Evolutionary conservation across 1,140 invertebrate genomes (phyloP).

Genomic region (Heliconius hermathena): DNA sequence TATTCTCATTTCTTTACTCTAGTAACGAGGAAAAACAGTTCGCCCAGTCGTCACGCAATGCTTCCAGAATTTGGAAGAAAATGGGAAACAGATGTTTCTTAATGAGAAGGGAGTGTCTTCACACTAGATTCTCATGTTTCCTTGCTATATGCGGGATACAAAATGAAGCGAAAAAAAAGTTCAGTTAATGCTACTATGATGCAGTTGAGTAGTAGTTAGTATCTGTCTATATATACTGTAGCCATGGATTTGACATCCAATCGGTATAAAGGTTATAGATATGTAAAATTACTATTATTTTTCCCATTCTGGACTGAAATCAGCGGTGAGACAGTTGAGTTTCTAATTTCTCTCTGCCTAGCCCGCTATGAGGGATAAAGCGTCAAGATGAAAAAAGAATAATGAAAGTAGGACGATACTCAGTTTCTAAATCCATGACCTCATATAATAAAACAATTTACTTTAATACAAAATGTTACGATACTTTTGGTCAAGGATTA

Average conservation of each 20-base stretch:
- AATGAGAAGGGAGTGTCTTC: too few species aligned
- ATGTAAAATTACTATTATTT: not conserved
- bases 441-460: conserved; percentile 30
- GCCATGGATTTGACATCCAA: not conserved
- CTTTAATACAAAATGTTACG: conserved; percentile 30
- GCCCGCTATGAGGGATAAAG: not conserved
- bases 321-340: too few species aligned
- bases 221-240: not conserved
- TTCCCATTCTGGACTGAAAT: too few species aligned
- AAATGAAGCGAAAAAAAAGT: not conserved
- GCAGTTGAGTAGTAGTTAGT: not conserved
- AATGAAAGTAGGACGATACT: conserved; percentile 25
- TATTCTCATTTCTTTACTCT: too few species aligned
- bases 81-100: too few species aligned
- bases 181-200: not conserved
- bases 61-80: too few species aligned
- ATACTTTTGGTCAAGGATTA: conserved; percentile 36
- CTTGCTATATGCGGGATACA: too few species aligned
- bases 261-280: not conserved
- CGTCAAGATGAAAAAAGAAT: not conserved
- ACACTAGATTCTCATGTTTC: too few species aligned
- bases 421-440: conserved; percentile 35
- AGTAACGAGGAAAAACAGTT: too few species aligned
- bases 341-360: not conserved
- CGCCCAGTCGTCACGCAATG: too few species aligned